These are phyloP conservation scores for Aleadryas rufinucha DNA, from an alignment of 2,113 vertebrate species.

Conservation along the genomic window DNA sequence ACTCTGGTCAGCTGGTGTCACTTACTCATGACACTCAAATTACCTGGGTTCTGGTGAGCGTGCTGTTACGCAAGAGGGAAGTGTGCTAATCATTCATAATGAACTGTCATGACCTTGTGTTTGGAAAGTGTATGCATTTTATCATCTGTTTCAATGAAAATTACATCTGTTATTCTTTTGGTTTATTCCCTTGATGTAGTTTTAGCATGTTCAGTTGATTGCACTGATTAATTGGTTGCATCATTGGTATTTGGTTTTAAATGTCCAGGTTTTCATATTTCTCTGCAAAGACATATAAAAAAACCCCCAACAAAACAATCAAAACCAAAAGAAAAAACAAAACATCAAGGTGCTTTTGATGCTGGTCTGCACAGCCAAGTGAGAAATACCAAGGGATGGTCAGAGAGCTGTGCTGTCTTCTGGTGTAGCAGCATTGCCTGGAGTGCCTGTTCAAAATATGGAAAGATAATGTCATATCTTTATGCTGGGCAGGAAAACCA, in stretches of 20 bases:
- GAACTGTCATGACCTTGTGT: neutral
- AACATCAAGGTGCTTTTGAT: neutral
- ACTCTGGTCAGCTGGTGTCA: neutral
- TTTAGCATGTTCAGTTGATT: neutral
- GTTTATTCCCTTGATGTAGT: neutral
- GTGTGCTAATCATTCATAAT: neutral
- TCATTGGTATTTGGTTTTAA: neutral
- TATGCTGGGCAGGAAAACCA: neutral
- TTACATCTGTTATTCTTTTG: neutral
- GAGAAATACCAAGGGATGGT: neutral
- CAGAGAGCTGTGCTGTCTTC: neutral
- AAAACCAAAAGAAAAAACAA: neutral
- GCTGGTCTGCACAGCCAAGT: neutral
- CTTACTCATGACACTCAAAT: neutral
- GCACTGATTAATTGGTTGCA: neutral
- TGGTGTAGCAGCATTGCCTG: neutral
- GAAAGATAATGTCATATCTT: neutral
- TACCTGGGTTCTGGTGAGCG: neutral
- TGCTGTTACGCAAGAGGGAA: neutral
- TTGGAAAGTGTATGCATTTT: neutral
- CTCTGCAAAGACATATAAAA: neutral
- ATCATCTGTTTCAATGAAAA: neutral
- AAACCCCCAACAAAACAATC: neutral
- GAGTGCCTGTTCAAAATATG: neutral
- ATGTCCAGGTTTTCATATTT: neutral